Evolutionary conservation across 2,797 vertebrate genomes (phyloP).

Genomic region (Pseudocheirus occidentalis): DNA sequence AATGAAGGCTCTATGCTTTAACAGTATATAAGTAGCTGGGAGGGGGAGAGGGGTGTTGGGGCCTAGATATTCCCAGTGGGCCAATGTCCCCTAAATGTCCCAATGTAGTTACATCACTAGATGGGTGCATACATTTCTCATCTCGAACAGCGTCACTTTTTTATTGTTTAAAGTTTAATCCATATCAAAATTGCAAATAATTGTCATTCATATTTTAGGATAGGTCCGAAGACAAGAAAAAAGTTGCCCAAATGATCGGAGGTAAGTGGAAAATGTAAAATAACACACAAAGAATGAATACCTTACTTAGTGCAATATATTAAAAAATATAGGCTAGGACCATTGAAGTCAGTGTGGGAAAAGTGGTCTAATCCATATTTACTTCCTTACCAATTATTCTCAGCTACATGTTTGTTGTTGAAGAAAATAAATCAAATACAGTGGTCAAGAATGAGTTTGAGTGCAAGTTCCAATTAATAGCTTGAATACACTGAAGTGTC

Average conservation of each 20-base stretch:
- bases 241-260: slow-evolving; percentile 93
- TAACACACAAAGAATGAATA: not conserved
- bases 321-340: not conserved
- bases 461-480: not conserved
- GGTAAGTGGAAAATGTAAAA: slow-evolving; percentile 83
- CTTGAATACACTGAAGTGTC: not conserved
- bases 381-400: not conserved
- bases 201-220: slow-evolving; percentile 85
- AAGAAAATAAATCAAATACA: not conserved
- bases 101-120: not conserved
- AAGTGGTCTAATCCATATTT: not conserved
- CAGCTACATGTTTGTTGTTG: not conserved
- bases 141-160: not conserved
- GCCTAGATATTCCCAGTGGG: not conserved
- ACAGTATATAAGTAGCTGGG: not conserved
- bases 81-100: not conserved
- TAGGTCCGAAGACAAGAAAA: slow-evolving; percentile 96
- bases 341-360: not conserved
- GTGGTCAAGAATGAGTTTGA: not conserved
- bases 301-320: not conserved
- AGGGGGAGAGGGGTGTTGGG: not conserved
- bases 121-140: not conserved
- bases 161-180: not conserved
- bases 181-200: not conserved
- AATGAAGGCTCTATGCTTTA: not conserved